Evolutionary conservation across 2,797 vertebrate genomes (phyloP).

Genomic region (Anguilla marmorata): DNA sequence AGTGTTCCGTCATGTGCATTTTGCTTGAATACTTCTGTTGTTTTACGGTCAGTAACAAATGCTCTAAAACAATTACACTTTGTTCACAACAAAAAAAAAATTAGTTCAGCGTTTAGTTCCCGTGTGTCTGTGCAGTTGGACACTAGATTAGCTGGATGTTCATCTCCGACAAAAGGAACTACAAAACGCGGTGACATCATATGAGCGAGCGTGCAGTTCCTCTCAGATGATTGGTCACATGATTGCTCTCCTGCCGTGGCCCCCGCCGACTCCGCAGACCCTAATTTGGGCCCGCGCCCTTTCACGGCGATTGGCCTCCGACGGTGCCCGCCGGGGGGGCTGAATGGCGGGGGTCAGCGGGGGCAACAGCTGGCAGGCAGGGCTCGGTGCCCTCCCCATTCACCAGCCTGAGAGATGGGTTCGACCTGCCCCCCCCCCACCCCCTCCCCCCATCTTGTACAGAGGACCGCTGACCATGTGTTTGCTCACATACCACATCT

Average conservation of each 20-base stretch:
- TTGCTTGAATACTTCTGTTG: background rate
- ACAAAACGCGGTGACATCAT: constrained; percentile 22
- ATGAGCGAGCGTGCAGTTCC: background rate
- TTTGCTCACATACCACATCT: constrained; percentile 24
- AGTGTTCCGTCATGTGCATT: background rate
- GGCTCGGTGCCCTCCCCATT: constrained; percentile 68
- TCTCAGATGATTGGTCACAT: background rate
- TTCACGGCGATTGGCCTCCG: constrained; percentile 49
- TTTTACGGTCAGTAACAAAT: background rate
- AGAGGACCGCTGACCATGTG: constrained; percentile 55
- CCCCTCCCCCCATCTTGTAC: constrained; percentile 29
- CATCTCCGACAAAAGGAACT: constrained; percentile 11
- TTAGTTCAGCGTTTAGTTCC: background rate
- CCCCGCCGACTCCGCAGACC: constrained; percentile 40
- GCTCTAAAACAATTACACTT: background rate
- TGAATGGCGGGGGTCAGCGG: constrained; percentile 62
- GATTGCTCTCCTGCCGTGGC: constrained; percentile 12
- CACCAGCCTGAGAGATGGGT: constrained; percentile 53
- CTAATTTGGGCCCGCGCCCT: constrained; percentile 47
- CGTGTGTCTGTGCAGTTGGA: background rate
- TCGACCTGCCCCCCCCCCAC: constrained; percentile 3
- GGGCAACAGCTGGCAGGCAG: constrained; percentile 78
- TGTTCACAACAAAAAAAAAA: background rate
- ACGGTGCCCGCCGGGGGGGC: constrained; percentile 59
- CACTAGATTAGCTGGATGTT: background rate